Evolutionary conservation across 2,113 vertebrate species (phyloP).

Genomic region (Epinephelus lanceolatus): DNA sequence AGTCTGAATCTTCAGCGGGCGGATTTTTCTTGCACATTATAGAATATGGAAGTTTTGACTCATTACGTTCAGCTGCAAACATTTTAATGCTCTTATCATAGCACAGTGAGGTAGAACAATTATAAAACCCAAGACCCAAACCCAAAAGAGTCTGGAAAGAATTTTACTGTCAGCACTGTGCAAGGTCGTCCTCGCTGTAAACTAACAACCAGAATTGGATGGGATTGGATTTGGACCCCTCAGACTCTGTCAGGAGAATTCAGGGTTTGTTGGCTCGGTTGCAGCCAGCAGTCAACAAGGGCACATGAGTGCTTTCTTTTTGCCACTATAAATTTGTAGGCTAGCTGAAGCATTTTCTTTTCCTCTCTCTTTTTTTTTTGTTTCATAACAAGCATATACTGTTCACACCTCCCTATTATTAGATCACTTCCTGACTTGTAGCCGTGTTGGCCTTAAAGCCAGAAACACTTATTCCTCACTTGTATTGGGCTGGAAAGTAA

Average conservation of each 20-base stretch:
- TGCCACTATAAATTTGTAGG: conserved; percentile 40
- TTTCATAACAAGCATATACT: not conserved
- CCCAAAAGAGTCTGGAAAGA: conserved; percentile 51
- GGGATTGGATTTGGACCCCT: conserved; percentile 60
- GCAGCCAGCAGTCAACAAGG: conserved; percentile 56
- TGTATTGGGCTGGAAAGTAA: conserved; percentile 38
- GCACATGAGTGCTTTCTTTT: conserved; percentile 45
- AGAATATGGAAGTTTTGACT: conserved; percentile 24
- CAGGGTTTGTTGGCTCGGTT: conserved; percentile 60
- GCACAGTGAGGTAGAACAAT: conserved; percentile 26
- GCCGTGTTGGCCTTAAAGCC: conserved; percentile 36
- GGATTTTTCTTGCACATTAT: conserved; percentile 27
- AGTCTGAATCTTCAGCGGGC: conserved; percentile 22
- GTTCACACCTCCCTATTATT: conserved; percentile 67
- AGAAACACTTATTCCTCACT: conserved; percentile 32
- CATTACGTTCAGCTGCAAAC: conserved; percentile 44
- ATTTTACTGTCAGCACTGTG: conserved; percentile 57
- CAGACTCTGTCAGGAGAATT: conserved; percentile 60
- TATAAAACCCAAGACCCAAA: conserved; percentile 34
- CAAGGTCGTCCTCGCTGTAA: conserved; percentile 58
- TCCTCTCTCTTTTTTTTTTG: not conserved
- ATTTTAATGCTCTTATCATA: not conserved
- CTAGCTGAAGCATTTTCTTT: conserved; percentile 37
- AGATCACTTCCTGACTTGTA: conserved; percentile 50
- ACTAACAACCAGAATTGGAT: conserved; percentile 58